Evolutionary conservation across 2,888 invertebrate genomes (phyloP).

Genomic region (Aporophyla nigra): DNA sequence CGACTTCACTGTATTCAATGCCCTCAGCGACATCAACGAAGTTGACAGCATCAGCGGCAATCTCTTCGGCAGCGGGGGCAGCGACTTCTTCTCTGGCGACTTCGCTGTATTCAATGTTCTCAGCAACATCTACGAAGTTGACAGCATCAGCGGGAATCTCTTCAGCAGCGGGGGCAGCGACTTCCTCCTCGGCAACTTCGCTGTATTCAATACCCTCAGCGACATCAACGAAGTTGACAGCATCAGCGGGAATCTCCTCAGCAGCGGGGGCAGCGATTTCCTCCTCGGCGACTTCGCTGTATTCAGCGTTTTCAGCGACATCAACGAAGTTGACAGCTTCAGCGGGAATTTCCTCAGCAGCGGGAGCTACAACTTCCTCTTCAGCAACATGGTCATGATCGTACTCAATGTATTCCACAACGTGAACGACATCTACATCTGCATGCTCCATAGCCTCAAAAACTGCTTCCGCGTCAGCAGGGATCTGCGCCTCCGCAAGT

Average conservation of each 20-base stretch:
- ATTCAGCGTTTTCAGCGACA: conserved; percentile 35
- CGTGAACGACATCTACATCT: conserved; percentile 21
- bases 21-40: conserved; percentile 44
- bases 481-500: conserved; percentile 28
- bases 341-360: conserved; percentile 29
- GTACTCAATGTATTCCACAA: conserved; percentile 27
- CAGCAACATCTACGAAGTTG: conserved; percentile 48
- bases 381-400: conserved; percentile 24
- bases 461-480: conserved; percentile 29
- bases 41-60: conserved; percentile 16
- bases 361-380: conserved; percentile 14
- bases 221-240: conserved; percentile 35
- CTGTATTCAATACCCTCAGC: conserved; percentile 27
- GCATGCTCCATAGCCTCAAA: conserved; percentile 29
- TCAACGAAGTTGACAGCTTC: conserved; percentile 45
- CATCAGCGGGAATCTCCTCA: conserved; percentile 22
- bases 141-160: conserved; percentile 35
- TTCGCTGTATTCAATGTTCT: conserved; percentile 27
- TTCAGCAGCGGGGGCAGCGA: conserved; percentile 13
- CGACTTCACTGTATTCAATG: background rate
- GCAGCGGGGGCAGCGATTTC: conserved; percentile 9
- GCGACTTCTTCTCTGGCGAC: conserved; percentile 8
- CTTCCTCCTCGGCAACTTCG: conserved; percentile 17
- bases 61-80: conserved; percentile 18
- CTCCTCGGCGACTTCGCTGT: conserved; percentile 18